Percentiles rank a stretch among this genome's conserved stretches.
Evolutionary conservation across 1,140 invertebrate species (phyloP).

Genomic region (Radopholus similis): DNA sequence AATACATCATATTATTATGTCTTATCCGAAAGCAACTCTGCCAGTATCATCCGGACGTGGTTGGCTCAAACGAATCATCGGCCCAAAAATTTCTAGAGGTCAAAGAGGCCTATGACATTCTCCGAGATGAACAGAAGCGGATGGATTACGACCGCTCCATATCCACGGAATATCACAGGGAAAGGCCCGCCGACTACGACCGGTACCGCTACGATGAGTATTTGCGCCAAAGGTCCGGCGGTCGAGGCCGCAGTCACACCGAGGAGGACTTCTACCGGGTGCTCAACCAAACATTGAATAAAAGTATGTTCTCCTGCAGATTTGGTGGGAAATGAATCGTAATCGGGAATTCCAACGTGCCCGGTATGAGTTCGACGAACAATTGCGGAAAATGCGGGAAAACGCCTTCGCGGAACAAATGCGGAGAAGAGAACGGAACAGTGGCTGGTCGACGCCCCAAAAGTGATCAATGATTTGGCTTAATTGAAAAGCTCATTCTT

Average conservation of each 20-base stretch:
- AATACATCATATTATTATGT: too few species aligned
- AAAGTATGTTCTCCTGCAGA: neutral
- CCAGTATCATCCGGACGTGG: conserved; percentile 22
- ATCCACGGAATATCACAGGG: too few species aligned
- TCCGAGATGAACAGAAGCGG: conserved; percentile 7
- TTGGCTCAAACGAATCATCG: conserved; percentile 4
- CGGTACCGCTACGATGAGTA: too few species aligned
- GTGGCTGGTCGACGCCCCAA: neutral
- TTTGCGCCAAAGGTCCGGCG: too few species aligned
- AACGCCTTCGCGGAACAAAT: neutral
- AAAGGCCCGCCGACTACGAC: too few species aligned
- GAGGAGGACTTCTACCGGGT: too few species aligned
- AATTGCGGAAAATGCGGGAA: neutral
- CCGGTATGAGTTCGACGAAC: neutral
- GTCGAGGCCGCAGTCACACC: too few species aligned
- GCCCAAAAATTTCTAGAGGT: conserved; percentile 18
- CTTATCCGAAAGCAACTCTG: too few species aligned
- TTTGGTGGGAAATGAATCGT: neutral
- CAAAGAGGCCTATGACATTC: conserved; percentile 17
- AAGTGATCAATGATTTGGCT: neutral
- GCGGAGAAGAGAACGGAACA: neutral
- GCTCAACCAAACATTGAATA: too few species aligned
- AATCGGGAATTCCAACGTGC: neutral
- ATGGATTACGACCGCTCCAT: too few species aligned
- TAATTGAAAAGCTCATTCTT: too few species aligned